Evolutionary conservation across 92 coral and sea anemone genomes (phyloP).

Genomic region (Ricordea florida): DNA sequence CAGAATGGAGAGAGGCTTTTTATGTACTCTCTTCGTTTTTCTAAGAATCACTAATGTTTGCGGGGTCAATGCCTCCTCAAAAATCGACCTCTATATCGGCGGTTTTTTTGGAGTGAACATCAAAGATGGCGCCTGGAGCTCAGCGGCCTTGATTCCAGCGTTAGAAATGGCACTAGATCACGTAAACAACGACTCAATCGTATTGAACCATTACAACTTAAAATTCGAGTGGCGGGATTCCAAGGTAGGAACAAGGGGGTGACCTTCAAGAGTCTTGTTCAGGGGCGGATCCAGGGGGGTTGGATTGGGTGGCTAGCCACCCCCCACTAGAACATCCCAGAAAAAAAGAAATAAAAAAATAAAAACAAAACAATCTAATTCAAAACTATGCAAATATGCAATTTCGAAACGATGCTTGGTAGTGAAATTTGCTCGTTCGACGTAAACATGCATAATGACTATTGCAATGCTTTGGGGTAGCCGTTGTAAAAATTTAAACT

Average conservation of each 20-base stretch:
- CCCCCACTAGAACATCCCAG: too few species aligned
- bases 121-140: constrained; percentile 62
- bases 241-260: constrained; percentile 19
- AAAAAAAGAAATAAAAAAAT: neutral
- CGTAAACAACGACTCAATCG: constrained; percentile 58
- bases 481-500: too few species aligned
- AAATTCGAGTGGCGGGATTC: constrained; percentile 69
- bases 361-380: neutral
- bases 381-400: neutral
- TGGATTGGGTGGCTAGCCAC: too few species aligned
- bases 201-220: constrained; percentile 50
- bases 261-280: too few species aligned
- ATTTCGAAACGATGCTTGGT: neutral
- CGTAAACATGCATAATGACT: too few species aligned
- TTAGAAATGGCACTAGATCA: constrained; percentile 75
- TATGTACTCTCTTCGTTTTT: neutral
- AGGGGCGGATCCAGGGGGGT: too few species aligned
- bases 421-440: too few species aligned
- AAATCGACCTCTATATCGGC: constrained; percentile 50
- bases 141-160: constrained; percentile 42
- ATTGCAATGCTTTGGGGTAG: too few species aligned
- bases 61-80: neutral
- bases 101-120: constrained; percentile 67
- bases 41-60: neutral
- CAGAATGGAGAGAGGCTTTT: neutral